Percentiles rank a stretch among this genome's conserved stretches.
These are phyloP conservation scores for Rattus norvegicus DNA, from an alignment of 2,113 vertebrate genomes.

Conservation along the genomic window DNA sequence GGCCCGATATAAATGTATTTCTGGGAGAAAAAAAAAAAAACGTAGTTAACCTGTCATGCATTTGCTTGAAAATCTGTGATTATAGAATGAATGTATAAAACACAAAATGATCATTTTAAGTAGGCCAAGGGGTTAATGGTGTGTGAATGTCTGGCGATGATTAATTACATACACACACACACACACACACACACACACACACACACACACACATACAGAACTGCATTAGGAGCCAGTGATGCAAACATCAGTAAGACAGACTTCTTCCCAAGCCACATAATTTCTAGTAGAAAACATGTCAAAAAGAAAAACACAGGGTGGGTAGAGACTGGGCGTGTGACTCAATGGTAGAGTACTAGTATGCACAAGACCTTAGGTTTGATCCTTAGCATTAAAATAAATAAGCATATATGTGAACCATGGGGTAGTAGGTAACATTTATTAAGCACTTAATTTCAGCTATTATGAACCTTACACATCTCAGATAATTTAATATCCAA, in stretches of 20 bases:
- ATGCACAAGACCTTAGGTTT: neutral
- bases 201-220: neutral
- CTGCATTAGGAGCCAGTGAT: neutral
- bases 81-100: slow-evolving; percentile 30
- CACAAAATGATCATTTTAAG: slow-evolving; percentile 34
- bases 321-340: neutral
- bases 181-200: neutral
- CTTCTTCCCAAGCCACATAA: neutral
- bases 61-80: slow-evolving; percentile 54
- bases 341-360: neutral
- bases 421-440: neutral
- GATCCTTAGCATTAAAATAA: neutral
- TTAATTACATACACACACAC: neutral
- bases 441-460: neutral
- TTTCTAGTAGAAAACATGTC: slow-evolving; percentile 36
- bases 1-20: slow-evolving; percentile 30
- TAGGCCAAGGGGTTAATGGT: slow-evolving; percentile 25
- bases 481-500: neutral
- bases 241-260: slow-evolving; percentile 3
- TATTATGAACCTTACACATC: neutral
- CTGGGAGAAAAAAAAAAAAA: neutral
- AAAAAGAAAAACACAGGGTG: neutral
- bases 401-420: neutral
- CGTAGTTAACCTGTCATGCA: neutral
- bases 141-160: slow-evolving; percentile 28